These are phyloP conservation scores for Xiphorhynchus elegans DNA, from an alignment of 2,113 vertebrate genomes.

Conservation along the genomic window DNA sequence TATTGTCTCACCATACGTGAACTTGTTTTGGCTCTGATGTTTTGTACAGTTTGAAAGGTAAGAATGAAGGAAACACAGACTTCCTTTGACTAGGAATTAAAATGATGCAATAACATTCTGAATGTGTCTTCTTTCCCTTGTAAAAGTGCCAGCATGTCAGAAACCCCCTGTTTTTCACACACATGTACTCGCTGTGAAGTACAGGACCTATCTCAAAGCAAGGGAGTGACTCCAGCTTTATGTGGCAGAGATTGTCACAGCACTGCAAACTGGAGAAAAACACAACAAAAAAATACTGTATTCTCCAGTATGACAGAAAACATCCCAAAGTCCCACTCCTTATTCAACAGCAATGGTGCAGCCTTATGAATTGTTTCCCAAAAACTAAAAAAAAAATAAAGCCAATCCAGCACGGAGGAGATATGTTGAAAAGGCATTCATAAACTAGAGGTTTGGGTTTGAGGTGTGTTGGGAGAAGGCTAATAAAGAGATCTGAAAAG, in stretches of 20 bases:
- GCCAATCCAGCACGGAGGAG: not conserved
- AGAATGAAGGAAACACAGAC: not conserved
- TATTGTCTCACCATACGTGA: not conserved
- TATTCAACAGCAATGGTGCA: not conserved
- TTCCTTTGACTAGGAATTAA: not conserved
- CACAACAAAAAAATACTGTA: not conserved
- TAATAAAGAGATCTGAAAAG: not conserved
- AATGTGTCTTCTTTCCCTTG: not conserved
- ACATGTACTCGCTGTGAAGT: fast-evolving
- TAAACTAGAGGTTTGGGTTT: not conserved
- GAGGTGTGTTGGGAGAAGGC: not conserved
- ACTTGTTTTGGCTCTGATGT: not conserved
- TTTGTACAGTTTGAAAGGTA: not conserved
- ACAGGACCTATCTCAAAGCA: not conserved
- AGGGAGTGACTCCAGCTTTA: not conserved
- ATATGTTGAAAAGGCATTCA: not conserved
- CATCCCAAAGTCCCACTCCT: not conserved
- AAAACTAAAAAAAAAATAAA: not conserved
- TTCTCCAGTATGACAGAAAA: not conserved
- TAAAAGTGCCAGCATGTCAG: not conserved
- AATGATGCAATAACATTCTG: not conserved
- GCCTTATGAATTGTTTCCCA: not conserved
- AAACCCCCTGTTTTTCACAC: not conserved
- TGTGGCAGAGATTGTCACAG: not conserved
- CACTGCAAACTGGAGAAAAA: not conserved